Evolutionary conservation across 1,140 invertebrate species (phyloP), one percentile per base, ranked within the genome.

Genomic region (Drosophila arawakana): DNA sequence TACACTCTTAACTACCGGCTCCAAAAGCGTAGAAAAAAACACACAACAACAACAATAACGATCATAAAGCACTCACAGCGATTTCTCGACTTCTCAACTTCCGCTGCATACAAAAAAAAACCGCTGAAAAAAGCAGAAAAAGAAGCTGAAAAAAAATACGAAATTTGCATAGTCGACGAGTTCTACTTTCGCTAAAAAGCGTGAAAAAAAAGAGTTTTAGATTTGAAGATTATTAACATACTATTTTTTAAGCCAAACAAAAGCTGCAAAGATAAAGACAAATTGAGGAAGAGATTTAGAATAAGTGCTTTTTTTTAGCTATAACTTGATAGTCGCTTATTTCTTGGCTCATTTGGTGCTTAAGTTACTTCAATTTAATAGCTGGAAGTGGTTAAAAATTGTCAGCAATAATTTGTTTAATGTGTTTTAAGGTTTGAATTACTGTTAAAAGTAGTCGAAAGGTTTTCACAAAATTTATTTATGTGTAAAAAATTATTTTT

Each of bases 121-220:
- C 25, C 25, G 25, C 25, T 30, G 25, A 30, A 30, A 30, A 30
- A 30, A 30, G 25, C 25, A 30, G 6, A 58, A 58, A 58, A 41
- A 41, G 3, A 43, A 41, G 7, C 1, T 10, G 9, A 49, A 25
- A 21, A 49, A 49, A 49, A 25, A 25, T 25, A 30, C 7, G 4
- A 2, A 21, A 73, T 81, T 81, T 77, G 57, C 69, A 80, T 70
- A 65, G 69, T 77, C 73, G 68, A 67, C 73, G 79, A 81, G 79
- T 81, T 81, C 78, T 81, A 81, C 78, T 81, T 81, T 81, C 68
- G 78, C 78, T 65, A 25, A 61, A 47, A 61, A 37, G 3, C 15
- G 21, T 61, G 30, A 18, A 61, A 61, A 61, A 39, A 61, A 39
- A 55, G 10, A 37, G 35, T 34, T 30, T 34, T 8, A 54, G 50